Base-by-base conservation (phyloP, 2,888 invertebrate genomes). In the Oxycera nigricornis region DNA sequence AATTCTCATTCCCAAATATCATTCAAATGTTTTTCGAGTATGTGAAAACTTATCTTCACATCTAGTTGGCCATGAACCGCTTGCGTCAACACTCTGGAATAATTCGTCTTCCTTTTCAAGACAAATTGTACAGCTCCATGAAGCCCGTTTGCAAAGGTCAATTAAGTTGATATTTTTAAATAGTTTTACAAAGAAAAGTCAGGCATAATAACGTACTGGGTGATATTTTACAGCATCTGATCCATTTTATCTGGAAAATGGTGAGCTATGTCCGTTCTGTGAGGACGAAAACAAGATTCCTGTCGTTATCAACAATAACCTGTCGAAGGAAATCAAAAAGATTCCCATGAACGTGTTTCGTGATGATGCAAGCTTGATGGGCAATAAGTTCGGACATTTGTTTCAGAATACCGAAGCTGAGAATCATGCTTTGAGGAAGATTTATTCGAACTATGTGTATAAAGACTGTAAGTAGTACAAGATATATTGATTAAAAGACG, bases 191-290 rank as follows among this genome's bases (percentile, higher is more conserved):
- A n/a, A n/a, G n/a, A n/a, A n/a, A n/a, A n/a, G n/a, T n/a, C n/a
- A n/a, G n/a, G n/a, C n/a, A n/a, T n/a, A n/a, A n/a, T n/a, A n/a
- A n/a, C n/a, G n/a, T 35, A 35, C 6, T 35, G 11, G 11, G 6
- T 35, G 6, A 35, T 35, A 7, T 46, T 46, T 46, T 46, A 46
- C 31, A 67, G 67, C 22, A 2, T 46, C 67, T 6, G 67, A 46
- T 6, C 41, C 67, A 24, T 67, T 67, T 9, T 24, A 24, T n/a
- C 22, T 41, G 6, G 67, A 67, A 24, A 28, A 28, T 9, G 39
- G 24, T 2, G 67, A 67, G 17, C 2, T 26, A n/a, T 68, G 68
- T 52, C 52, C 68, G 14, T 68, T 68, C 30, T 68, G 68, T 28
- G 50, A 68, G 30, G 68, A 68, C 31, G 68, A 68, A 50, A 50